Base-by-base conservation (phyloP, 1,140 invertebrate species). In the Drosophila pandora region DNA sequence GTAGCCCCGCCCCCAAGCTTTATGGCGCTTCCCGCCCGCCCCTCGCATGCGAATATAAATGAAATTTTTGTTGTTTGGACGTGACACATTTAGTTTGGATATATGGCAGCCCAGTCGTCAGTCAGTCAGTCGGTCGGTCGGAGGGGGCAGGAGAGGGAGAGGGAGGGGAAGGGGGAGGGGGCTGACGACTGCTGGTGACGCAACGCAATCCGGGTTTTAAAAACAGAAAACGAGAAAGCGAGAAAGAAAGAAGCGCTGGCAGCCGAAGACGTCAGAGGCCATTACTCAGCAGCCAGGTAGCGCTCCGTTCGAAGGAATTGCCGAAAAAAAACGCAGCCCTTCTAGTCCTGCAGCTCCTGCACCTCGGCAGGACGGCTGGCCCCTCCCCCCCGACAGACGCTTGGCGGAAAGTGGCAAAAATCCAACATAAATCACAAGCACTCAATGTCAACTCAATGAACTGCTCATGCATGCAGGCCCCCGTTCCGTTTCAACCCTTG, bases 391-490 rank as follows among this genome's bases (percentile, higher is more conserved):
- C 22, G 0, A n/a, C 39, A 37, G 22, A 30, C 30, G 50, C 49
- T 48, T 34, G 64, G 60, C 69, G 28, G 47, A 32, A 57, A 52
- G 54, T 50, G 67, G 43, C 54, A 64, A 76, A 59, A 76, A 62
- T 67, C 43, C 64, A 80, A 81, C 76, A 88, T 88, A 88, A 88
- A 88, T 88, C 83, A 88, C 67, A 76, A 74, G 84, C 85, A 89
- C 83, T 88, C 83, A 88, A 88, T 88, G 83, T 88, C 83, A 88
- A 87, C 76, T 88, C 83, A 88, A 88, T 88, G 84, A 88, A 83
- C 79, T 88, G 83, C 61, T 78, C 74, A 78, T 78, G 76, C 67
- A 77, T 78, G 71, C 71, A 74, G 41, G 60, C 25, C 34, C 47
- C 59, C 71, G 8, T 48, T 32, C 22, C 50, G 2, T 39, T 28